These are phyloP conservation scores for Galbula dea DNA, from an alignment of 2,113 vertebrate species.

Conservation along the genomic window DNA sequence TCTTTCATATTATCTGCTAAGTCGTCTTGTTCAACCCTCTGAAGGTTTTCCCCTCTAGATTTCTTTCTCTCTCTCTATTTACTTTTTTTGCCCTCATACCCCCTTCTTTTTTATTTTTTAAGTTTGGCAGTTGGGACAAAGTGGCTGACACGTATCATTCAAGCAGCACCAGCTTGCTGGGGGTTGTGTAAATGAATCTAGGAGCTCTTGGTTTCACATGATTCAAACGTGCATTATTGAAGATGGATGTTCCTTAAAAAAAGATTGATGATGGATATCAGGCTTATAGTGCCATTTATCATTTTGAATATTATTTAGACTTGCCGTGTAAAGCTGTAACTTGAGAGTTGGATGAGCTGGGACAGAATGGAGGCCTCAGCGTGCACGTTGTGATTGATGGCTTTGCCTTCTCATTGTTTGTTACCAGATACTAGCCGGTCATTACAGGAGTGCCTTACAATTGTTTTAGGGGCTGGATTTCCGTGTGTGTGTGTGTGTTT, in stretches of 20 bases:
- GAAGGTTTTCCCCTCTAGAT: background rate
- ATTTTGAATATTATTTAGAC: constrained; percentile 99
- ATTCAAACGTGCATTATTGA: constrained; percentile 92
- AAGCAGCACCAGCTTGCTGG: constrained; percentile 79
- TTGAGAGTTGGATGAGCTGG: constrained; percentile 90
- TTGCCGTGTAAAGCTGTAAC: constrained; percentile 98
- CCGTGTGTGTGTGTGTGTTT: background rate
- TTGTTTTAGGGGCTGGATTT: constrained; percentile 59
- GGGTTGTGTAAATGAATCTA: constrained; percentile 86
- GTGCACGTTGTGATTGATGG: constrained; percentile 88
- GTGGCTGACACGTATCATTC: constrained; percentile 88
- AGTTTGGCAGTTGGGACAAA: constrained; percentile 31
- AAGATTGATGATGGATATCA: constrained; percentile 98
- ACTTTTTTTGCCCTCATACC: background rate
- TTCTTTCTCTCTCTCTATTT: background rate
- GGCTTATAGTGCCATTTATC: constrained; percentile 95
- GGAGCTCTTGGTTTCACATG: constrained; percentile 84
- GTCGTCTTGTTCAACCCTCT: background rate
- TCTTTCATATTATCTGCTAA: background rate
- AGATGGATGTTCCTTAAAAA: constrained; percentile 99
- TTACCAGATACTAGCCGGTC: constrained; percentile 85
- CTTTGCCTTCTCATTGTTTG: constrained; percentile 87
- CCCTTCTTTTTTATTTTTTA: background rate
- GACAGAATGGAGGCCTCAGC: constrained; percentile 85
- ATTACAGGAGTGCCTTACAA: constrained; percentile 69